Conservation (phyloP, 2,888 invertebrate species). For the Pandemis heparana region DNA sequence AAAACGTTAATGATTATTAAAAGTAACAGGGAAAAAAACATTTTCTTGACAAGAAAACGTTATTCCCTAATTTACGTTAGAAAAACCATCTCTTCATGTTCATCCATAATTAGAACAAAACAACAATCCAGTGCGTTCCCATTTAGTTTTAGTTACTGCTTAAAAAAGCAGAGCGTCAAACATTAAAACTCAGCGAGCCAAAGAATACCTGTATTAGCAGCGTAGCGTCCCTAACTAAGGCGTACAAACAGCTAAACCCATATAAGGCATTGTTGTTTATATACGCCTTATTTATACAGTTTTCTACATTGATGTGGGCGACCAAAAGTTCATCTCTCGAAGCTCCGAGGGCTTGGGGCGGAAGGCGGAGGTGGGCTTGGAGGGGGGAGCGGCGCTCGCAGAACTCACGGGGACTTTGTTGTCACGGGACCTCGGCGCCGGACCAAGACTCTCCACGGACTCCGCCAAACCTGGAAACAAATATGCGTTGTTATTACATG, state of each 20-base stretch:
- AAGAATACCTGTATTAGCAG: slow-evolving; percentile 20
- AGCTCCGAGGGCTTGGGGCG: slow-evolving; percentile 89
- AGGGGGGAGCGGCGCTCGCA: slow-evolving; percentile 64
- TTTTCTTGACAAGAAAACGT: neutral
- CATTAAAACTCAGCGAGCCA: neutral
- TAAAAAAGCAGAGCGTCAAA: slow-evolving; percentile 14
- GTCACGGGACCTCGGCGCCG: slow-evolving; percentile 64
- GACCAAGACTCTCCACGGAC: slow-evolving; percentile 79
- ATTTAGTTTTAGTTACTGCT: neutral
- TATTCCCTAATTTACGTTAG: neutral
- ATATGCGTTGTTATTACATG: neutral
- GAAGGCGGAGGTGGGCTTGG: slow-evolving; percentile 56
- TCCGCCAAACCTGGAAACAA: slow-evolving; percentile 69
- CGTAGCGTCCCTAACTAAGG: slow-evolving; percentile 31
- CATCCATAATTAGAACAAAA: neutral
- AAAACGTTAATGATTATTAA: neutral
- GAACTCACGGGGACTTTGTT: slow-evolving; percentile 56
- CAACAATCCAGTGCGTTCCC: neutral
- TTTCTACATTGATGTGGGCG: slow-evolving; percentile 92
- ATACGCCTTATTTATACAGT: slow-evolving; percentile 5
- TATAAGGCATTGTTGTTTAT: neutral
- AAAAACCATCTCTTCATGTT: neutral
- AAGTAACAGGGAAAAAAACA: neutral
- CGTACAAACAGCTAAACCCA: neutral
- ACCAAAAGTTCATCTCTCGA: slow-evolving; percentile 94